These are phyloP conservation scores for Pseudolaguvia tuberculata DNA, from an alignment of 2,113 vertebrate genomes.

Conservation along the genomic window DNA sequence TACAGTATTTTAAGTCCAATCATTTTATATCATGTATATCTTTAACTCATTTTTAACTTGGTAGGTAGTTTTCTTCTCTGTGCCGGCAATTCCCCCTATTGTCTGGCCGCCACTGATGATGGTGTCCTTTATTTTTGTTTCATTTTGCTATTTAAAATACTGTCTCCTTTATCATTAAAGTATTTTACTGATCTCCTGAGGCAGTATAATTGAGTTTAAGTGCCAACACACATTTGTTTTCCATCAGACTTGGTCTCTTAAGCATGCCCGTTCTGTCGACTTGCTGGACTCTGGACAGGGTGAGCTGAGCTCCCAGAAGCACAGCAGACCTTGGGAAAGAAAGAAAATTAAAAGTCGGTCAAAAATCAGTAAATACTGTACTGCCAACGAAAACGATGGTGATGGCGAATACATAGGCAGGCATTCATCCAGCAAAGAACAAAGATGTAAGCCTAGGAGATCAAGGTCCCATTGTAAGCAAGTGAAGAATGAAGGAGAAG, in stretches of 20 bases:
- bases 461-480: slow-evolving; percentile 9
- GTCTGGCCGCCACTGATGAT: no score
- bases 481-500: slow-evolving; percentile 22
- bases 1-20: no score
- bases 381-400: slow-evolving; percentile 29
- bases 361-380: slow-evolving; percentile 23
- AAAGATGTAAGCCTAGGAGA: slow-evolving; percentile 1
- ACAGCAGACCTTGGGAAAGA: neutral
- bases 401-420: slow-evolving; percentile 20
- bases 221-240: neutral
- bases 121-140: no score
- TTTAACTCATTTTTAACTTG: no score
- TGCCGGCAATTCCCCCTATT: no score
- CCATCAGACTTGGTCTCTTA: slow-evolving; percentile 13
- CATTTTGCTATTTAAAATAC: neutral
- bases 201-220: neutral
- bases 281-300: neutral
- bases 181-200: neutral
- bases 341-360: neutral
- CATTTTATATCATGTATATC: no score
- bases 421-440: neutral
- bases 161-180: no score
- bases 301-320: slow-evolving; percentile 10
- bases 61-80: no score
- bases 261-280: neutral